A percentile compares a stretch with the other conserved stretches of the same genome.
phyloP scores from a whole-genome alignment of 1,140 invertebrate species.

The Mactra quadrangularis region DNA sequence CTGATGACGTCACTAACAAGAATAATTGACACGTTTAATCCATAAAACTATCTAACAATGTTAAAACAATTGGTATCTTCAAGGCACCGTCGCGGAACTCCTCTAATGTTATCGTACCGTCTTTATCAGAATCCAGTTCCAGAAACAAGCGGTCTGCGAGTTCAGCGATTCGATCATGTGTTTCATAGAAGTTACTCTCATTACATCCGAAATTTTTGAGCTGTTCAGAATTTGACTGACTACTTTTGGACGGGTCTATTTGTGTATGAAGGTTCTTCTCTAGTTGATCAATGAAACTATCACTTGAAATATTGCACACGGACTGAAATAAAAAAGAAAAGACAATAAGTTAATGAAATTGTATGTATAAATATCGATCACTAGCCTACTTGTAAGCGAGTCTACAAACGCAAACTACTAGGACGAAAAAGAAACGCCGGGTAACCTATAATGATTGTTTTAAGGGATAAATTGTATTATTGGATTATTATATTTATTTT shows the following conservation, averaged over 20 bases:
- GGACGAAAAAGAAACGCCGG: no score
- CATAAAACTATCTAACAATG: constrained; percentile 27
- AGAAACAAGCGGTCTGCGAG: constrained; percentile 51
- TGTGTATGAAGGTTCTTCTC: constrained; percentile 24
- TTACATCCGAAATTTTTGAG: background rate
- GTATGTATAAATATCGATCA: no score
- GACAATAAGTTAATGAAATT: no score
- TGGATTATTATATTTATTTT: no score
- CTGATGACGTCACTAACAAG: no score
- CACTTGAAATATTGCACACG: constrained; percentile 53
- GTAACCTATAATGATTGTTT: no score
- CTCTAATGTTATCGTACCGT: constrained; percentile 51
- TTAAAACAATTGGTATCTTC: constrained; percentile 48
- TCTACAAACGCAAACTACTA: no score
- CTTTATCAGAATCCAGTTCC: constrained; percentile 45
- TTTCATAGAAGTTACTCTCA: constrained; percentile 6
- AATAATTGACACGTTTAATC: constrained; percentile 24
- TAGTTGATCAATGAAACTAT: constrained; percentile 47
- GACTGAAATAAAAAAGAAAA: constrained; percentile 49
- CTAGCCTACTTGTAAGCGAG: no score
- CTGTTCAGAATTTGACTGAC: background rate
- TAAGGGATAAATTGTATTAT: no score
- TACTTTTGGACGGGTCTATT: background rate
- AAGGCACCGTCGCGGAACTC: constrained; percentile 51
- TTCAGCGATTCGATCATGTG: constrained; percentile 36